These are phyloP conservation scores for Tipula helvola DNA, from an alignment of 2,888 invertebrate genomes.

Conservation along the genomic window DNA sequence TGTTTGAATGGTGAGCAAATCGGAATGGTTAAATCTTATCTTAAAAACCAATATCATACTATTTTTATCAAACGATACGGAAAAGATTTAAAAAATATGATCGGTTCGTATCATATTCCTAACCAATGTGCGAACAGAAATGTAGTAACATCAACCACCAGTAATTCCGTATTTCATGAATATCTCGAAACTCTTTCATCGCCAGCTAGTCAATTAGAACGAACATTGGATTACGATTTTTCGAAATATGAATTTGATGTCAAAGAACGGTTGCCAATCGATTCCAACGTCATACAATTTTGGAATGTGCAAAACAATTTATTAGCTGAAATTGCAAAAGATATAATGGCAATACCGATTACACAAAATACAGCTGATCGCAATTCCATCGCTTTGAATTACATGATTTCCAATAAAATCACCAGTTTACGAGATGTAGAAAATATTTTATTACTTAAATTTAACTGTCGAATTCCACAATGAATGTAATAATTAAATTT, in stretches of 20 bases:
- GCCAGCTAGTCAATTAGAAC: background rate
- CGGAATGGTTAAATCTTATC: background rate
- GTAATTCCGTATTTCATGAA: background rate
- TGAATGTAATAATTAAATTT: background rate
- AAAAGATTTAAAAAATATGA: background rate
- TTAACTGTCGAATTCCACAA: background rate
- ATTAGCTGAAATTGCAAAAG: background rate
- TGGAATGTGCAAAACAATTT: background rate
- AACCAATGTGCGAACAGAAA: background rate
- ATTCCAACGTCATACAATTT: background rate
- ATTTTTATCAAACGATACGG: background rate
- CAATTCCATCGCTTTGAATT: background rate
- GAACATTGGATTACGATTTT: background rate
- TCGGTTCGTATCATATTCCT: background rate
- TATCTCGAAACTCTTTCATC: background rate
- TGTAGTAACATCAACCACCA: background rate
- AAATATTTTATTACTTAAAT: background rate
- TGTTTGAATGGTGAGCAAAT: background rate
- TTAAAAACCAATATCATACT: background rate
- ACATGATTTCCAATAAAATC: background rate
- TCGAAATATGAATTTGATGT: background rate
- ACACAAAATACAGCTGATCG: background rate
- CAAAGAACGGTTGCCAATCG: background rate
- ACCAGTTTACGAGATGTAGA: background rate
- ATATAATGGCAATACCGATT: background rate